Evolutionary conservation across 2,797 vertebrate genomes (phyloP).

Genomic region (Merluccius polli): DNA sequence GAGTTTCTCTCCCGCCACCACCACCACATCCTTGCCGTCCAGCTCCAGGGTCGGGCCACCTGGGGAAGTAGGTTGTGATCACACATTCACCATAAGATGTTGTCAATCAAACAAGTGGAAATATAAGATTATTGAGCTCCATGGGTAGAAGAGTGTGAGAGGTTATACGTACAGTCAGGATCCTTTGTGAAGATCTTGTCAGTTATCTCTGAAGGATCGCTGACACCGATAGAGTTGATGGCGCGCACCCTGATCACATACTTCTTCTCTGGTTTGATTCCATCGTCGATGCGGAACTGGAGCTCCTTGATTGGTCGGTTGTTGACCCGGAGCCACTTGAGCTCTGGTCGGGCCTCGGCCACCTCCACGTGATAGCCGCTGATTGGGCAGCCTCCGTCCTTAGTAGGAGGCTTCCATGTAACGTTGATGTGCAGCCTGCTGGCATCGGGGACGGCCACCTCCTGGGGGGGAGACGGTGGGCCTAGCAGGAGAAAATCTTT

Average conservation of each 20-base stretch:
- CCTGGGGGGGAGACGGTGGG: conserved; percentile 88
- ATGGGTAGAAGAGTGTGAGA: neutral
- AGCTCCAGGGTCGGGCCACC: conserved; percentile 89
- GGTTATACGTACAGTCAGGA: conserved; percentile 83
- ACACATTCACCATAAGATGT: neutral
- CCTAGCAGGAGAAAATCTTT: conserved; percentile 60
- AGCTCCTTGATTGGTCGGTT: conserved; percentile 91
- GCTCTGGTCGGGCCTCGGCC: conserved; percentile 91
- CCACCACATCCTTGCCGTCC: conserved; percentile 82
- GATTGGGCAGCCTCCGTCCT: conserved; percentile 90
- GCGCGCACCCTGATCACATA: conserved; percentile 94
- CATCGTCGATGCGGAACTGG: conserved; percentile 89
- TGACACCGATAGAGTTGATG: conserved; percentile 89
- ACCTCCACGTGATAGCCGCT: conserved; percentile 96
- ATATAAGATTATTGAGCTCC: neutral
- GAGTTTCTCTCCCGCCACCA: conserved; percentile 93
- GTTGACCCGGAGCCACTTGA: conserved; percentile 95
- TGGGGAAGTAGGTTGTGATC: conserved; percentile 43
- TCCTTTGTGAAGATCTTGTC: conserved; percentile 96
- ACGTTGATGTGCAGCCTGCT: conserved; percentile 91
- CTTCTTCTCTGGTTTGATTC: conserved; percentile 94
- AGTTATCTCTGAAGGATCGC: conserved; percentile 91
- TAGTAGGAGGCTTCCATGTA: conserved; percentile 90
- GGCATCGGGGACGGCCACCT: conserved; percentile 85
- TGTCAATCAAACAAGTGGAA: neutral